A percentile compares a stretch with the other conserved stretches of the same genome.
Conservation (phyloP, 2,888 invertebrate species). For the Macaria notata region DNA sequence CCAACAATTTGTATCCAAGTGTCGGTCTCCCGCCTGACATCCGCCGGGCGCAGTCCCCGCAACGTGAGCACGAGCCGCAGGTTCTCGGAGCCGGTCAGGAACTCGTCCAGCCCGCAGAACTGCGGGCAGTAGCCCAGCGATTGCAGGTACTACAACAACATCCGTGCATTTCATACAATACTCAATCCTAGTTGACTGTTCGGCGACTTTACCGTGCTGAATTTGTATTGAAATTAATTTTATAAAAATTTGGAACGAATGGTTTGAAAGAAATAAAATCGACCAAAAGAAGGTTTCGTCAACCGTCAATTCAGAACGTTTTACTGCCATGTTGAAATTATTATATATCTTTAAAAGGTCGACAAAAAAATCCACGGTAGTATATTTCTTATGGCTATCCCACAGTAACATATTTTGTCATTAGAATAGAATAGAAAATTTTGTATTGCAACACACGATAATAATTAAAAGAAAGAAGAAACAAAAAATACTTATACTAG, state of each 20-base stretch:
- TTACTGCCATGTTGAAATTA: background rate
- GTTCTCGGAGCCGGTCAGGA: slow-evolving; percentile 89
- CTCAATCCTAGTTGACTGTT: background rate
- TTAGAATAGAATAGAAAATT: too few relatives aligned
- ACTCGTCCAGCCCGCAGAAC: slow-evolving; percentile 89
- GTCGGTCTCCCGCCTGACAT: slow-evolving; percentile 70
- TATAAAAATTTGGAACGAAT: background rate
- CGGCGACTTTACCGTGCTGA: background rate
- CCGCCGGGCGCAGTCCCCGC: slow-evolving; percentile 82
- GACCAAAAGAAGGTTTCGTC: background rate
- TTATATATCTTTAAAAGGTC: too few relatives aligned
- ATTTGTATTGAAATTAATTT: background rate
- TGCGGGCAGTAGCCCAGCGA: slow-evolving; percentile 96
- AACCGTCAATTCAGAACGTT: background rate
- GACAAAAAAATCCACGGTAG: too few relatives aligned
- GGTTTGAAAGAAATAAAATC: background rate
- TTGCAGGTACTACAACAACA: slow-evolving; percentile 82
- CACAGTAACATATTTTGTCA: too few relatives aligned
- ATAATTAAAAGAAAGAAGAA: too few relatives aligned
- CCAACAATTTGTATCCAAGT: slow-evolving; percentile 83
- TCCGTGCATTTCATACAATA: background rate
- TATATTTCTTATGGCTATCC: too few relatives aligned
- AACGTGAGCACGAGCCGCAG: slow-evolving; percentile 87
- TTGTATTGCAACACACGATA: too few relatives aligned
- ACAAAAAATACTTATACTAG: too few relatives aligned